Percentiles rank a stretch among this genome's conserved stretches.
phyloP scores from a whole-genome alignment of 2,797 vertebrate genomes.

The Acrossocheilus wenchowensis region DNA sequence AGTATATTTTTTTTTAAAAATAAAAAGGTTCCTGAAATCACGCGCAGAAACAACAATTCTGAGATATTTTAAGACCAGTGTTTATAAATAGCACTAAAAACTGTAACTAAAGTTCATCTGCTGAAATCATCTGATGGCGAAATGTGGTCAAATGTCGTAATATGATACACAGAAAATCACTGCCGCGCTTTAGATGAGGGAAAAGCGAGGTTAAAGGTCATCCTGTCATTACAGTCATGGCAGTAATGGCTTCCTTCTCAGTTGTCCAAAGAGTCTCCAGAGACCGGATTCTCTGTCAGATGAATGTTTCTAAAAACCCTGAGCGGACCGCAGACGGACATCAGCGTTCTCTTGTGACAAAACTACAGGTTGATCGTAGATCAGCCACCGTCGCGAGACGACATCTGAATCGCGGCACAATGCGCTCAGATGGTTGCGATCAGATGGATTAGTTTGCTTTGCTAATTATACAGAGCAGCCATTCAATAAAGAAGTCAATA shows the following conservation, averaged over 20 bases:
- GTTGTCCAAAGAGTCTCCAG: slow-evolving; percentile 22
- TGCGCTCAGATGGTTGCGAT: slow-evolving; percentile 27
- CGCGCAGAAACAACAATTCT: not conserved
- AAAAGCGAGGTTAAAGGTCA: slow-evolving; percentile 30
- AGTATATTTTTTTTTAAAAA: too few species aligned
- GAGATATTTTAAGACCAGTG: not conserved
- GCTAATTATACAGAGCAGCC: slow-evolving; percentile 50
- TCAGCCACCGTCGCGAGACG: not conserved
- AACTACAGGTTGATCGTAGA: not conserved
- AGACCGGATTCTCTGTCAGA: not conserved
- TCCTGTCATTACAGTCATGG: slow-evolving; percentile 24
- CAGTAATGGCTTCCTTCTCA: slow-evolving; percentile 43
- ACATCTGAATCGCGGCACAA: not conserved
- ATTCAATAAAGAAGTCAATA: slow-evolving; percentile 46
- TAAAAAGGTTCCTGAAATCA: not conserved
- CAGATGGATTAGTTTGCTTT: slow-evolving; percentile 57
- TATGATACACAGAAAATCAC: not conserved
- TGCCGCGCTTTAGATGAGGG: slow-evolving; percentile 12
- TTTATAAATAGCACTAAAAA: slow-evolving; percentile 32
- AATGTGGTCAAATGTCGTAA: slow-evolving; percentile 35
- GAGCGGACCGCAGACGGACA: slow-evolving; percentile 11
- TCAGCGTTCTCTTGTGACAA: not conserved
- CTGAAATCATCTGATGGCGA: slow-evolving; percentile 20
- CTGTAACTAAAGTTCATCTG: slow-evolving; percentile 6
- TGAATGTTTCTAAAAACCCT: slow-evolving; percentile 26